A percentile compares a stretch with the other conserved stretches of the same genome.
phyloP scores from a whole-genome alignment of 2,797 vertebrate species.

The Serranus cabrilla region DNA sequence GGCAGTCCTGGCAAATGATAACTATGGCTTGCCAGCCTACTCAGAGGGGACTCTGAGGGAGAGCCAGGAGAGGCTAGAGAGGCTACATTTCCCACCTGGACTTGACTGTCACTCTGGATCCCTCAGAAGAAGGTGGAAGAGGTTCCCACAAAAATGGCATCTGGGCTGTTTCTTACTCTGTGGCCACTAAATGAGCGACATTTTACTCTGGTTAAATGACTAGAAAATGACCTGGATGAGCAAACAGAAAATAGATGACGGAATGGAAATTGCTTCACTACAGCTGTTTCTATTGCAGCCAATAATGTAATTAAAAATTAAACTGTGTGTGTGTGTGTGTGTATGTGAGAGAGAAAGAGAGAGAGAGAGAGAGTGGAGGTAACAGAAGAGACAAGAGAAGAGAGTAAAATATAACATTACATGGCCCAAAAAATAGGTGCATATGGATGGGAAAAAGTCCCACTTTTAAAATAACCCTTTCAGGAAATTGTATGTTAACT shows the following conservation, averaged over 20 bases:
- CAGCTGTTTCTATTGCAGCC: conserved; percentile 26
- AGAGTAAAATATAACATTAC: not conserved
- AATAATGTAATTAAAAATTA: conserved; percentile 56
- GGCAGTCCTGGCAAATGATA: conserved; percentile 23
- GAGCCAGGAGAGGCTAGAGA: conserved; percentile 10
- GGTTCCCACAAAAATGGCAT: conserved; percentile 27
- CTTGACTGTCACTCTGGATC: conserved; percentile 16
- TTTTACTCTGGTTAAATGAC: conserved; percentile 41
- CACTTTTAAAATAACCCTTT: not conserved
- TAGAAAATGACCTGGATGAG: conserved; percentile 60
- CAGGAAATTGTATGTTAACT: not conserved
- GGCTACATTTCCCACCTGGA: conserved; percentile 20
- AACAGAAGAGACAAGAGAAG: not conserved
- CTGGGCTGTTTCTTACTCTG: conserved; percentile 15
- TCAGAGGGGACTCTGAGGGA: conserved; percentile 8
- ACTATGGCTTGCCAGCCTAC: conserved; percentile 8
- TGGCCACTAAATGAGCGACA: conserved; percentile 2
- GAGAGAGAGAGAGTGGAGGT: not conserved
- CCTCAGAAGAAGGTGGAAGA: conserved; percentile 10
- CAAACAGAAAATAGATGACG: conserved; percentile 35
- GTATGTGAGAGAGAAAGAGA: not conserved
- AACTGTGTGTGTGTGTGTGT: conserved; percentile 1
- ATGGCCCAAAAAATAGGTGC: not conserved
- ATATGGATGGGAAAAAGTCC: no score
- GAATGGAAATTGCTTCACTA: conserved; percentile 39